Conservation (phyloP, 2,113 vertebrate genomes). For the Seriola rivoliana region DNA sequence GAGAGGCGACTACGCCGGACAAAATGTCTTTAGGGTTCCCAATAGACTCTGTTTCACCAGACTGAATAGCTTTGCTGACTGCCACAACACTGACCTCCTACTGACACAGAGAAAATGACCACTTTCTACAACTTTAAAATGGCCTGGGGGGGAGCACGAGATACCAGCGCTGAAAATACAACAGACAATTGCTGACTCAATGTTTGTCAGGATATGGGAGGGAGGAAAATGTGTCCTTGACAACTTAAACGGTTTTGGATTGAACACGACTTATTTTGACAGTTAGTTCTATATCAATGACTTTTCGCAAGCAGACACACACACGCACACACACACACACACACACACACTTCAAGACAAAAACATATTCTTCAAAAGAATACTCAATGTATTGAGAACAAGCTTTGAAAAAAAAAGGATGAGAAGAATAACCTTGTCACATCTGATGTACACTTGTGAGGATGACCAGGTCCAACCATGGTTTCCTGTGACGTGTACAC, state of each 20-base stretch:
- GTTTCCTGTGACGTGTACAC: constrained; percentile 41
- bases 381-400: constrained; percentile 15
- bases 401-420: background rate
- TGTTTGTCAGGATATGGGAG: constrained; percentile 78
- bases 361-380: constrained; percentile 51
- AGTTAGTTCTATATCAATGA: constrained; percentile 77
- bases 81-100: constrained; percentile 75
- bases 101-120: constrained; percentile 80
- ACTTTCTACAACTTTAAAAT: constrained; percentile 77
- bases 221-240: constrained; percentile 76
- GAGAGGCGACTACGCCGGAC: constrained; percentile 45
- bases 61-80: constrained; percentile 65
- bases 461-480: constrained; percentile 35
- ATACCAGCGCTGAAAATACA: constrained; percentile 63
- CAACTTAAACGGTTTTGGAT: constrained; percentile 79
- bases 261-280: constrained; percentile 80
- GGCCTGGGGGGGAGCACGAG: constrained; percentile 68
- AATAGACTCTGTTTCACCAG: constrained; percentile 62
- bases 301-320: constrained; percentile 59
- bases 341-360: constrained; percentile 45
- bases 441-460: constrained; percentile 20
- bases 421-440: constrained; percentile 28
- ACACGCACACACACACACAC: constrained; percentile 4
- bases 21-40: constrained; percentile 73
- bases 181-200: constrained; percentile 80